Conservation (phyloP, 2,888 invertebrate genomes). For the Mythimna ferrago region DNA sequence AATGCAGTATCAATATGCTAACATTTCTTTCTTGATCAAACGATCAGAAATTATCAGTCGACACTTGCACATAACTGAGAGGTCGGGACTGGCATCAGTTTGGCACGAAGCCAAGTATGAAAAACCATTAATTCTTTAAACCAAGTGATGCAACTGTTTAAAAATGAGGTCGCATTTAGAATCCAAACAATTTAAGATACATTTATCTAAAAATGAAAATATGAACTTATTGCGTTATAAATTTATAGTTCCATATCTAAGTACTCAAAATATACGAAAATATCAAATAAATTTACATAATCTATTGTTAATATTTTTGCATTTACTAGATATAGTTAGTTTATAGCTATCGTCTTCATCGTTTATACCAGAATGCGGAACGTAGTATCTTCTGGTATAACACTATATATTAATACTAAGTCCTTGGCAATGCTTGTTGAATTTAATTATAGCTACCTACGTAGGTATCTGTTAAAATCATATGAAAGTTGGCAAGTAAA, state of each 20-base stretch:
- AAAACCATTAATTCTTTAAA: constrained; percentile 73
- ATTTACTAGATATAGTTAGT: not conserved
- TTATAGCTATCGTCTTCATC: not conserved
- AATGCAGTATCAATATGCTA: constrained; percentile 32
- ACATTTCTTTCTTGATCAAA: constrained; percentile 55
- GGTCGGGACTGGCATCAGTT: constrained; percentile 62
- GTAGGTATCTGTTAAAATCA: constrained; percentile 84
- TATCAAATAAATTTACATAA: not conserved
- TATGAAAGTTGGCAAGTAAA: constrained; percentile 87
- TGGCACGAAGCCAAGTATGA: constrained; percentile 78
- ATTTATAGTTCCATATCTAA: not conserved
- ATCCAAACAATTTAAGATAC: constrained; percentile 42
- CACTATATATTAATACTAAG: constrained; percentile 52
- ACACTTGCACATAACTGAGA: constrained; percentile 51
- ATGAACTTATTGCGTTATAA: constrained; percentile 7
- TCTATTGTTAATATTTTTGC: not conserved
- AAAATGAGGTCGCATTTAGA: constrained; percentile 66
- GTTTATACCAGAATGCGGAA: constrained; percentile 35
- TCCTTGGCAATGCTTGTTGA: constrained; percentile 88
- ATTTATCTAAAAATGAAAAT: constrained; percentile 17
- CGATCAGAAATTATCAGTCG: constrained; percentile 57
- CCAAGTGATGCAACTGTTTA: constrained; percentile 71
- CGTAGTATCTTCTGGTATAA: constrained; percentile 30
- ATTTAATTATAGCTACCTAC: constrained; percentile 86
- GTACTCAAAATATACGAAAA: not conserved